These are phyloP conservation scores for Merodon equestris DNA, from an alignment of 2,888 invertebrate genomes.

Conservation along the genomic window DNA sequence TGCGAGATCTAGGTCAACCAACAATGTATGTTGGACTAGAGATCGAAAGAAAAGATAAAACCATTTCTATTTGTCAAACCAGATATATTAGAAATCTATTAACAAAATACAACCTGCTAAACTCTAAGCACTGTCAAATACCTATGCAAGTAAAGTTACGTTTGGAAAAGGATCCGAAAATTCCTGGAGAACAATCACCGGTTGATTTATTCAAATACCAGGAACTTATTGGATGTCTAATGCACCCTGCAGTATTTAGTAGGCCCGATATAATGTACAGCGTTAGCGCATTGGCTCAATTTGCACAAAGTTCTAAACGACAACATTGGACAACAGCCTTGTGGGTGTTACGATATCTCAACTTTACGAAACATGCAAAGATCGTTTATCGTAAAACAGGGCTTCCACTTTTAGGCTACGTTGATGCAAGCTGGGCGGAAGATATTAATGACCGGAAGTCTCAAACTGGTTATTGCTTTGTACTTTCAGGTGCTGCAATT, in stretches of 20 bases:
- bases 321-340: conserved; percentile 33
- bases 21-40: conserved; percentile 33
- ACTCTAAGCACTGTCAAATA: conserved; percentile 22
- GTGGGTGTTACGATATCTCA: conserved; percentile 15
- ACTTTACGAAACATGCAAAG: conserved; percentile 7
- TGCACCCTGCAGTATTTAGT: conserved; percentile 30
- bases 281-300: conserved; percentile 27
- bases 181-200: conserved; percentile 26
- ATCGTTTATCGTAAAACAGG: conserved; percentile 23
- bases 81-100: conserved; percentile 14
- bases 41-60: neutral
- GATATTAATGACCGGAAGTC: too few species aligned
- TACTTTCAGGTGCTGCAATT: too few species aligned
- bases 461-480: too few species aligned
- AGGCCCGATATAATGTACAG: conserved; percentile 38
- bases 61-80: conserved; percentile 13
- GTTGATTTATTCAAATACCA: conserved; percentile 18
- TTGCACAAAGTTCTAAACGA: conserved; percentile 10
- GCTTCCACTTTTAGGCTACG: too few species aligned
- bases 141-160: conserved; percentile 22
- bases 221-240: conserved; percentile 22
- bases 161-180: conserved; percentile 27
- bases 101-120: conserved; percentile 9
- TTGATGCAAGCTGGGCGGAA: too few species aligned
- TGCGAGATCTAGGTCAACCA: conserved; percentile 40